Evolutionary conservation across 2,797 vertebrate species (phyloP).

Genomic region (Argyrosomus regius): DNA sequence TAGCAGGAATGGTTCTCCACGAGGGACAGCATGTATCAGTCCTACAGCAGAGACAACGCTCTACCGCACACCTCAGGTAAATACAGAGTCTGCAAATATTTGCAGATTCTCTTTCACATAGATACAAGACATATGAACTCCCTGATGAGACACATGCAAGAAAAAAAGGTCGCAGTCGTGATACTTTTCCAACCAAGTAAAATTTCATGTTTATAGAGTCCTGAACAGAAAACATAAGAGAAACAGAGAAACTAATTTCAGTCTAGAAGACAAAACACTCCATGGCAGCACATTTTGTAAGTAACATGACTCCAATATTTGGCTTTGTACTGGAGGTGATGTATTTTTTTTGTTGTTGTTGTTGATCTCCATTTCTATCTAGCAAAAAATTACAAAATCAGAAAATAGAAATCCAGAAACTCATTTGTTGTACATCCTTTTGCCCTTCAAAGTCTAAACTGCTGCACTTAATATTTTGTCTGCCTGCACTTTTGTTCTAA

Average conservation of each 20-base stretch:
- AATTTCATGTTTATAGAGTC: slow-evolving; percentile 66
- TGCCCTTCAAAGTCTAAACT: not conserved
- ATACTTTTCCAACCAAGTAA: slow-evolving; percentile 42
- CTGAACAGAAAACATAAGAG: slow-evolving; percentile 37
- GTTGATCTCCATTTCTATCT: slow-evolving; percentile 1
- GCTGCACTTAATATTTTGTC: not conserved
- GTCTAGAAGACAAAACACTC: slow-evolving; percentile 33
- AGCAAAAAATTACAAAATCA: slow-evolving; percentile 40
- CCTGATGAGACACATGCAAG: not conserved
- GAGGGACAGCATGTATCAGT: not conserved
- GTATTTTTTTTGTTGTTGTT: not conserved
- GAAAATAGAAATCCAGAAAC: slow-evolving; percentile 17
- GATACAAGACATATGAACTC: not conserved
- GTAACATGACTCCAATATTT: slow-evolving; percentile 43
- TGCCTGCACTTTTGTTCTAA: not conserved
- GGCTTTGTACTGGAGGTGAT: not conserved
- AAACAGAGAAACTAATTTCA: slow-evolving; percentile 31
- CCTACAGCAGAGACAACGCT: not conserved
- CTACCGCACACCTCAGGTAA: not conserved
- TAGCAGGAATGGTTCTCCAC: not conserved
- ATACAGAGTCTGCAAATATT: not conserved
- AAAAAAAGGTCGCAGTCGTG: not conserved
- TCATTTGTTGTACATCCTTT: not conserved
- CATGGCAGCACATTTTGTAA: slow-evolving; percentile 41
- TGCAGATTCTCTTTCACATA: not conserved